These are phyloP conservation scores for Uromys caudimaculatus DNA, from an alignment of 2,797 vertebrate species.

Conservation along the genomic window DNA sequence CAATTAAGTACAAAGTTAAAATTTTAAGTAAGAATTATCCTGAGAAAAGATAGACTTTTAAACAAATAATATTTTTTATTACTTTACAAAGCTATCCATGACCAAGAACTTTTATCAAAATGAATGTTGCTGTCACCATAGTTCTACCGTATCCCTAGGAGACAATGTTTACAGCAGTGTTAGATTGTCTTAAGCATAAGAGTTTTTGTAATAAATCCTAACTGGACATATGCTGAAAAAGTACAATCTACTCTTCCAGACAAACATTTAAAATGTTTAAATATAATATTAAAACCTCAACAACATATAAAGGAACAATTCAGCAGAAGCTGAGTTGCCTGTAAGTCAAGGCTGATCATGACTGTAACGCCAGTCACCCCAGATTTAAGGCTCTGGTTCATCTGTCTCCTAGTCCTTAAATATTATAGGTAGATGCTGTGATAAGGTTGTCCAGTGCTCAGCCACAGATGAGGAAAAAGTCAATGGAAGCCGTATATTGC, in stretches of 20 bases:
- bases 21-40: neutral
- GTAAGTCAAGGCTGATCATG: neutral
- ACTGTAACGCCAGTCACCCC: neutral
- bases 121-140: neutral
- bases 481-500: neutral
- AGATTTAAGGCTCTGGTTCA: neutral
- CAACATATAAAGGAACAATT: neutral
- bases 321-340: neutral
- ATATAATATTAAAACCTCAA: neutral
- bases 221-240: neutral
- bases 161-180: neutral
- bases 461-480: neutral
- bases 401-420: neutral
- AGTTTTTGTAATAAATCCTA: conserved; percentile 16
- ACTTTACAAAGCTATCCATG: neutral
- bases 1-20: neutral
- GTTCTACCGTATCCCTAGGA: neutral
- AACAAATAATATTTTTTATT: neutral
- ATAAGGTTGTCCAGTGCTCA: neutral
- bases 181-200: neutral
- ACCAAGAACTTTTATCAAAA: neutral
- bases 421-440: neutral
- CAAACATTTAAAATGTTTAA: neutral
- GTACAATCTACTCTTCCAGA: neutral
- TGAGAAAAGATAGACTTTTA: neutral